These are phyloP conservation scores for Drosophila hamatofila DNA, from an alignment of 2,888 invertebrate species.

Conservation along the genomic window DNA sequence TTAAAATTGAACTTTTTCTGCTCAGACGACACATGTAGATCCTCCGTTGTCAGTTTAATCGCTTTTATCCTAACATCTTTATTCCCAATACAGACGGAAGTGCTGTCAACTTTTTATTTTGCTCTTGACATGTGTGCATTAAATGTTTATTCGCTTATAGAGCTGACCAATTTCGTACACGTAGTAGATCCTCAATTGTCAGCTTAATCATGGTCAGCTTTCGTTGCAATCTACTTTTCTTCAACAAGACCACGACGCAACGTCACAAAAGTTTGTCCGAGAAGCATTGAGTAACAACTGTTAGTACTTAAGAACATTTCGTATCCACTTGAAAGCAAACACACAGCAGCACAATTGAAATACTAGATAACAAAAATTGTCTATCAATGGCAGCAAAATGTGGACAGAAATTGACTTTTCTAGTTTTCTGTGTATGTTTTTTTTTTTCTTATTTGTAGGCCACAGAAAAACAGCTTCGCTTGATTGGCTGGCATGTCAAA, in stretches of 20 bases:
- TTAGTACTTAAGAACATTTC: constrained; percentile 44
- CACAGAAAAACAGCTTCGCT: constrained; percentile 57
- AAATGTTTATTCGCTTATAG: constrained; percentile 8
- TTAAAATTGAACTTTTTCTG: background rate
- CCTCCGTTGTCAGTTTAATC: constrained; percentile 12
- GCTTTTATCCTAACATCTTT: constrained; percentile 5
- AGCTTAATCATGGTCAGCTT: constrained; percentile 18
- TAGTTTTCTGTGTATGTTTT: constrained; percentile 47
- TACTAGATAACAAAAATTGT: constrained; percentile 59
- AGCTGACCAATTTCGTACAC: constrained; percentile 12
- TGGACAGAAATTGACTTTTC: constrained; percentile 60
- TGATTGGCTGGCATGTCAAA: constrained; percentile 74
- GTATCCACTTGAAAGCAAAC: constrained; percentile 25
- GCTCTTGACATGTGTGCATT: constrained; percentile 11
- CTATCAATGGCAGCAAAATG: constrained; percentile 49
- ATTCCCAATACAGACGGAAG: background rate
- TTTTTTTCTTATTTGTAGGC: constrained; percentile 55
- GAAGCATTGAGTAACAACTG: constrained; percentile 14
- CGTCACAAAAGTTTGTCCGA: constrained; percentile 21
- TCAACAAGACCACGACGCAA: constrained; percentile 15
- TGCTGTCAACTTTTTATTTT: constrained; percentile 12
- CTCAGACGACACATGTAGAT: background rate
- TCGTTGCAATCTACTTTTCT: constrained; percentile 5
- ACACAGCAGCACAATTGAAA: constrained; percentile 19
- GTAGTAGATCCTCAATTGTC: constrained; percentile 23